Conservation (phyloP, 2,113 vertebrate species). For the Excalfactoria chinensis region DNA sequence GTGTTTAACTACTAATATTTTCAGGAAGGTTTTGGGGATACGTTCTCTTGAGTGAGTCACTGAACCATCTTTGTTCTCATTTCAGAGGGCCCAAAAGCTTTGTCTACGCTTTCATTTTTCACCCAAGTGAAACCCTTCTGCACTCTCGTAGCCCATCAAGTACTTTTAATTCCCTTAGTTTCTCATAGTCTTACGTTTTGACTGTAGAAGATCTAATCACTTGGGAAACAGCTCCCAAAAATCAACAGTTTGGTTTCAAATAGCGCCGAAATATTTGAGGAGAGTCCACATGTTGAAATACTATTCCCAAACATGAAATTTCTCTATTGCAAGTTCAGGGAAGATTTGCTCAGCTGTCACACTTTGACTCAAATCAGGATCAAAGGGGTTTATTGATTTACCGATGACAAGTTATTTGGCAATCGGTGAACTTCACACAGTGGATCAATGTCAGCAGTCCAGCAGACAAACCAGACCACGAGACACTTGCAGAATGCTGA, state of each 20-base stretch:
- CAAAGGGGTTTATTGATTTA: slow-evolving; percentile 40
- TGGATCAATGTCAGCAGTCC: slow-evolving; percentile 11
- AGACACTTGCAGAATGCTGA: neutral
- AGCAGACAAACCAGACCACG: neutral
- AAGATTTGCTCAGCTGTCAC: neutral
- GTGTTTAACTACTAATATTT: neutral
- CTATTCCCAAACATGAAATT: neutral
- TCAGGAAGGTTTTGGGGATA: neutral
- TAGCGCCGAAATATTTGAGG: neutral
- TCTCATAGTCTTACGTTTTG: neutral
- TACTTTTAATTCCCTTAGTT: slow-evolving; percentile 1
- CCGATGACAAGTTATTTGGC: neutral
- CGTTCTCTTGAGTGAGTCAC: neutral
- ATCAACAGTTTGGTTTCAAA: neutral
- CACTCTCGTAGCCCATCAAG: neutral
- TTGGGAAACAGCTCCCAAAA: neutral
- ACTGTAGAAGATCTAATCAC: neutral
- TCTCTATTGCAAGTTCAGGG: neutral
- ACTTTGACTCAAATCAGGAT: slow-evolving; percentile 3
- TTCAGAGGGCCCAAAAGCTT: neutral
- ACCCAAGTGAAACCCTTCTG: neutral
- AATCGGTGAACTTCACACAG: neutral
- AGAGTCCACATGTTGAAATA: neutral
- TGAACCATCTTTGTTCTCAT: neutral
- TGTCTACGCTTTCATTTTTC: neutral